Evolutionary conservation across 2,797 vertebrate species (phyloP).

Genomic region (Peromyscus melanophrys): DNA sequence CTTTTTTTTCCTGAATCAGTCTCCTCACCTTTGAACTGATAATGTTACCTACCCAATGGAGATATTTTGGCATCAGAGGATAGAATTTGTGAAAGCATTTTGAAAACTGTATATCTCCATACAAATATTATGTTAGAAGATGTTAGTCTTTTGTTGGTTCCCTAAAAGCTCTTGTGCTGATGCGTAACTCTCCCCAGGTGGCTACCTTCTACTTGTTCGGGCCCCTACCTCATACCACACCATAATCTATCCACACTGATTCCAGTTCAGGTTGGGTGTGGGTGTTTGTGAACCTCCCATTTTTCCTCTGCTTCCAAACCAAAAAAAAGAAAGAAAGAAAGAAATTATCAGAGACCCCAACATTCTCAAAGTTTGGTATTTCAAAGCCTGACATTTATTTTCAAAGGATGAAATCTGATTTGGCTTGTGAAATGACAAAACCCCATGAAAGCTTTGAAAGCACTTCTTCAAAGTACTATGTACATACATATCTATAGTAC

Average conservation of each 20-base stretch:
- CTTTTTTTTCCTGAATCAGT: slow-evolving; percentile 39
- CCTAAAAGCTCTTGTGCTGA: background rate
- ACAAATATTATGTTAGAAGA: background rate
- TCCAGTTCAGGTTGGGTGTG: background rate
- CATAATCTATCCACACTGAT: background rate
- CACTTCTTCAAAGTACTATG: background rate
- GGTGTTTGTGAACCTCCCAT: background rate
- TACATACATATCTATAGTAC: background rate
- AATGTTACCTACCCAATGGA: background rate
- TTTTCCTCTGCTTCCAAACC: background rate
- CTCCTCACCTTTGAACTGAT: background rate
- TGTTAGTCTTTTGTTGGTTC: background rate
- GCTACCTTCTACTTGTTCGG: background rate
- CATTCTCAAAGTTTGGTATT: background rate
- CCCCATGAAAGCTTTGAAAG: background rate
- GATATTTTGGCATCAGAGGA: slow-evolving; percentile 17
- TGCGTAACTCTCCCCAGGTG: background rate
- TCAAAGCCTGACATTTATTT: slow-evolving; percentile 31
- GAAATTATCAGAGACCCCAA: background rate
- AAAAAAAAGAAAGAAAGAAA: background rate
- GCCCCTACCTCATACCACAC: background rate
- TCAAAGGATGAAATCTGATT: background rate
- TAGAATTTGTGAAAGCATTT: background rate
- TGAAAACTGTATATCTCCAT: background rate
- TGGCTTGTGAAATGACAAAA: background rate